phyloP scores from a whole-genome alignment of 2,113 vertebrate genomes.

The Lichenostomus cassidix region DNA sequence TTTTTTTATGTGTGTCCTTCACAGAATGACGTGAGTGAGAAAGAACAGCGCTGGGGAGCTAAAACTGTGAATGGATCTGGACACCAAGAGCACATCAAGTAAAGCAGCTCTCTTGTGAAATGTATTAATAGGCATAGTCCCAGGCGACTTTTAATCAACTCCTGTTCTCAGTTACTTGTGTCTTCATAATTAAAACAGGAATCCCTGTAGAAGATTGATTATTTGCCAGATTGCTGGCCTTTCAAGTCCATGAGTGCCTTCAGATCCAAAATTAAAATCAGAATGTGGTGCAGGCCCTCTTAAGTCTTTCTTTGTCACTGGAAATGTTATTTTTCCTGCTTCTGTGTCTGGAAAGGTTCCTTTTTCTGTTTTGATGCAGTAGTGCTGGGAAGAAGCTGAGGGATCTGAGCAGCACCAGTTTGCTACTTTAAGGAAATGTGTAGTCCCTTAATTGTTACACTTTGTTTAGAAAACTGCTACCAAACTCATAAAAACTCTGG shows the following conservation, averaged over 20 bases:
- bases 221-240: neutral
- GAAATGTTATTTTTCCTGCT: neutral
- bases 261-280: neutral
- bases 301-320: neutral
- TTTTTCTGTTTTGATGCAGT: neutral
- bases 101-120: constrained; percentile 48
- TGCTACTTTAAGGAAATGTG: neutral
- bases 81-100: constrained; percentile 97
- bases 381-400: neutral
- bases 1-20: neutral
- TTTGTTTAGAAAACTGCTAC: neutral
- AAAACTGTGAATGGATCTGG: constrained; percentile 94
- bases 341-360: neutral
- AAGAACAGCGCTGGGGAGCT: constrained; percentile 97
- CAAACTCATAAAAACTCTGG: neutral
- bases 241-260: neutral
- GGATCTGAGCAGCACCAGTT: neutral
- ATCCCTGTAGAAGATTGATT: neutral
- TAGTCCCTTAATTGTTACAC: neutral
- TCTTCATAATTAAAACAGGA: constrained; percentile 33
- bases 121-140: neutral
- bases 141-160: neutral
- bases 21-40: constrained; percentile 94
- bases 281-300: neutral
- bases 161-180: neutral